phyloP scores from a whole-genome alignment of 2,888 invertebrate genomes.

The Lithophane leautieri region DNA sequence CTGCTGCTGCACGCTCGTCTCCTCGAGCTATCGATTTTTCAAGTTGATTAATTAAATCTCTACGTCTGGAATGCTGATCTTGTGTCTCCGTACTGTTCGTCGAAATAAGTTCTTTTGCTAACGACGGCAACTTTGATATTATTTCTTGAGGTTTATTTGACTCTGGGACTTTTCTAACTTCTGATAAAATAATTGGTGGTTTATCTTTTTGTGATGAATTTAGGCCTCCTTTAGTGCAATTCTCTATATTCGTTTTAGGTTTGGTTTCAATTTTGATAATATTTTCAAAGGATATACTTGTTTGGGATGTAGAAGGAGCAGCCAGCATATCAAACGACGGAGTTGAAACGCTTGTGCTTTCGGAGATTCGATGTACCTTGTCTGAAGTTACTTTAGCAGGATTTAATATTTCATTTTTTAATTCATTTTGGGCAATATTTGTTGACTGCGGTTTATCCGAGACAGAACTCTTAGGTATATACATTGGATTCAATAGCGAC shows the following conservation, averaged over 20 bases:
- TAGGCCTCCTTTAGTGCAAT: conserved; percentile 12
- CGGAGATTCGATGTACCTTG: conserved; percentile 1
- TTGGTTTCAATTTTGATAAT: conserved; percentile 33
- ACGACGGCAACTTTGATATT: conserved; percentile 25
- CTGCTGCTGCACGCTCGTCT: conserved; percentile 93
- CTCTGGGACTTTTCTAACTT: conserved; percentile 10
- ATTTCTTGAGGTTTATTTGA: conserved; percentile 18
- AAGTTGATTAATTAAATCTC: conserved; percentile 91
- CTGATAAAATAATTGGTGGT: not conserved
- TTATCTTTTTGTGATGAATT: conserved; percentile 23
- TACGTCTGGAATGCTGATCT: conserved; percentile 80
- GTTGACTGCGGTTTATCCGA: conserved; percentile 22
- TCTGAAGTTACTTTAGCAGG: conserved; percentile 7
- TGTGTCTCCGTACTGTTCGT: conserved; percentile 55
- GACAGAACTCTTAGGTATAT: conserved; percentile 69
- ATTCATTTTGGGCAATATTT: conserved; percentile 22
- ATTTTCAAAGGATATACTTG: conserved; percentile 18
- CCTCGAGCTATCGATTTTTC: conserved; percentile 95
- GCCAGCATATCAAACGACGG: not conserved
- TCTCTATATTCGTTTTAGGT: conserved; percentile 20
- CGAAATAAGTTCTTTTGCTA: conserved; percentile 39
- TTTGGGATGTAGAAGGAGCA: conserved; percentile 42
- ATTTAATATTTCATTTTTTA: conserved; percentile 21
- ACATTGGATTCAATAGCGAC: conserved; percentile 80
- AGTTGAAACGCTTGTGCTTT: conserved; percentile 9